A percentile compares a stretch with the other conserved stretches of the same genome.
Evolutionary conservation across 2,888 invertebrate species (phyloP).

Genomic region (Drosophila paucipuncta): DNA sequence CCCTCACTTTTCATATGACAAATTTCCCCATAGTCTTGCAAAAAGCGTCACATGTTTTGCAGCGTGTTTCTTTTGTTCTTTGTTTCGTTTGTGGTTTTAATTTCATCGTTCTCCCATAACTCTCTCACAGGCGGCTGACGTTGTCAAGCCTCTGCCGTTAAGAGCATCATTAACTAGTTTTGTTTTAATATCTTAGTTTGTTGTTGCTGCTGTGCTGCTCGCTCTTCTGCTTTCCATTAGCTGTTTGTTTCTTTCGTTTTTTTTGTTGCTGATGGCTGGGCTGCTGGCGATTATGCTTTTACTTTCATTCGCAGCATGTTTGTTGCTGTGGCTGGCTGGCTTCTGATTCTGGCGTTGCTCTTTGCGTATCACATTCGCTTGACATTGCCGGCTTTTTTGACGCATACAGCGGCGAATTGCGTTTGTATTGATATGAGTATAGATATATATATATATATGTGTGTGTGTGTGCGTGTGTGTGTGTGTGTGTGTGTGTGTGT

Average conservation of each 20-base stretch:
- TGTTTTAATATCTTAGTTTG: conserved; percentile 51
- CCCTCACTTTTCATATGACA: background rate
- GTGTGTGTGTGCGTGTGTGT: conserved; percentile 1
- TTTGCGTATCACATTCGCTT: conserved; percentile 41
- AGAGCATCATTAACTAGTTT: conserved; percentile 58
- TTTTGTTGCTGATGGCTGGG: conserved; percentile 12
- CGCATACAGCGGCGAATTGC: conserved; percentile 52
- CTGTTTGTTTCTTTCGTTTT: conserved; percentile 10
- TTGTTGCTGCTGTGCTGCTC: conserved; percentile 29
- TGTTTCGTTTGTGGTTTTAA: conserved; percentile 12
- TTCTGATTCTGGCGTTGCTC: conserved; percentile 42
- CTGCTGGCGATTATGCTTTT: conserved; percentile 59
- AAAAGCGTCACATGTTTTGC: conserved; percentile 33
- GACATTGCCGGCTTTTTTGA: conserved; percentile 65
- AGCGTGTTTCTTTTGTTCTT: conserved; percentile 13
- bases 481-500: conserved; percentile 12
- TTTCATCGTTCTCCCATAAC: conserved; percentile 9
- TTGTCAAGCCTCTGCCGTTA: conserved; percentile 33
- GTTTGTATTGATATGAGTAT: conserved; percentile 20
- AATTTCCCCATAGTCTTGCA: background rate
- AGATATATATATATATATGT: background rate
- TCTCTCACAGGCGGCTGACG: conserved; percentile 9
- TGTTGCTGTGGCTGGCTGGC: conserved; percentile 36
- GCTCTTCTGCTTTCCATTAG: conserved; percentile 22
- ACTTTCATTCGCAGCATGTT: conserved; percentile 69